phyloP scores from a whole-genome alignment of 2,888 invertebrate species.

The Drosophila lacicola region DNA sequence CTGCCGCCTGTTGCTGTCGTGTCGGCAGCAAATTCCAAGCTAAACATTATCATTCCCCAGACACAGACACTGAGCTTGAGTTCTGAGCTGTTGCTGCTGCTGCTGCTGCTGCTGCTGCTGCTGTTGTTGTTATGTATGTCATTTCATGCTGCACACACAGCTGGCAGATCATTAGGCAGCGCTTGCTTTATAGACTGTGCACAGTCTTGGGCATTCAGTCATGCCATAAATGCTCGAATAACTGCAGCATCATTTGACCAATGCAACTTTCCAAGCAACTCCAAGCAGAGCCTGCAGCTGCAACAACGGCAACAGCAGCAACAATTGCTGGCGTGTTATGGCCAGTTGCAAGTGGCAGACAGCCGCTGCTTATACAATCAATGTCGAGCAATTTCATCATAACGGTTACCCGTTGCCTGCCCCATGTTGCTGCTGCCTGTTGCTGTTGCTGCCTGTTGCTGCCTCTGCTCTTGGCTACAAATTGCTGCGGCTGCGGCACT shows the following conservation, averaged over 20 bases:
- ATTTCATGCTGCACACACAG: constrained; percentile 56
- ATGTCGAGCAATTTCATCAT: constrained; percentile 76
- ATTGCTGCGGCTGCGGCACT: constrained; percentile 36
- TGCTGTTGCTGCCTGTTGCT: constrained; percentile 11
- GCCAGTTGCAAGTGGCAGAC: constrained; percentile 43
- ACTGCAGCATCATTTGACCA: constrained; percentile 75
- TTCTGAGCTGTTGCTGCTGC: constrained; percentile 13
- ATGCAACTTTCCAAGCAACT: constrained; percentile 63
- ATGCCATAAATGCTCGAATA: constrained; percentile 74
- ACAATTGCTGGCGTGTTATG: constrained; percentile 39
- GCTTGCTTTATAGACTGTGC: constrained; percentile 52
- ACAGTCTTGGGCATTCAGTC: constrained; percentile 50
- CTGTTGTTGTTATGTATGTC: constrained; percentile 34
- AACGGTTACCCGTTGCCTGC: constrained; percentile 57
- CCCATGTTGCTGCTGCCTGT: constrained; percentile 14
- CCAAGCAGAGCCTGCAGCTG: constrained; percentile 25
- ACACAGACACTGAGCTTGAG: constrained; percentile 21
- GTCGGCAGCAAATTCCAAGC: constrained; percentile 41
- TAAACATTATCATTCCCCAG: constrained; percentile 44
- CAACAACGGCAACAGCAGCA: constrained; percentile 35
- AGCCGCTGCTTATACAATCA: constrained; percentile 67
- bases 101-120: constrained; percentile 16
- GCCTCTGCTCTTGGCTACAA: constrained; percentile 11
- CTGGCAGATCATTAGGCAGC: constrained; percentile 57
- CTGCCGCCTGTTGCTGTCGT: constrained; percentile 29